Base-by-base conservation (phyloP, 2,113 vertebrate species). In the Syngnathus scovelli region DNA sequence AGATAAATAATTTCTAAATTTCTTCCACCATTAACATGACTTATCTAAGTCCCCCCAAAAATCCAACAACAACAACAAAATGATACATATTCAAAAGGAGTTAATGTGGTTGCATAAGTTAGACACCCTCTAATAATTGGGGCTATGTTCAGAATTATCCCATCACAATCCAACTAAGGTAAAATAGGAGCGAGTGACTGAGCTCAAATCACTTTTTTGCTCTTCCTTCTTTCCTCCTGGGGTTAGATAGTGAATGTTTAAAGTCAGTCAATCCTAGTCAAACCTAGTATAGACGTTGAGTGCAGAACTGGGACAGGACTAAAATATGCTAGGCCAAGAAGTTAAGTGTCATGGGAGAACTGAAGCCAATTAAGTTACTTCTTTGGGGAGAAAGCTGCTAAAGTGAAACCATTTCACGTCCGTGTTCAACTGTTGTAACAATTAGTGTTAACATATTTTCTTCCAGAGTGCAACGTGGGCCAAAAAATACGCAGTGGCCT, bases 341-440 rank as follows among this genome's bases (percentile, higher is more conserved):
- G 64, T 39, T 46, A 46, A 46, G 74, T 39, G 9, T 81, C 72
- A 69, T 54, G 71, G 70, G 72, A 72, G 37, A 76, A 44, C 37
- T 56, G 65, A 62, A 75, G 58, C 64, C 52, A 76, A 68, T 70
- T 66, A 75, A 64, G 39, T 58, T 64, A 63, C 59, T 38, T 33
- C 37, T 39, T 61, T 19, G 0, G 23, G 64, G 49, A 37, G 62
- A 41, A 43, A 58, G 46, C 49, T 63, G 62, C 59, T 43, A 36
- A 66, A 55, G 64, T 11, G n/a, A 39, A 73, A 73, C 51, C 23
- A 16, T 36, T 4, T 10, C 5, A n/a, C 2, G 0, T 68, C 8
- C 52, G 18, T 7, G 62, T 43, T 61, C 27, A 54, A 16, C n/a
- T 6, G 51, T 62, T 66, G 13, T 43, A 69, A 62, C 49, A 36